Evolutionary conservation across 2,797 vertebrate genomes (phyloP).

Genomic region (Octomys mimax): DNA sequence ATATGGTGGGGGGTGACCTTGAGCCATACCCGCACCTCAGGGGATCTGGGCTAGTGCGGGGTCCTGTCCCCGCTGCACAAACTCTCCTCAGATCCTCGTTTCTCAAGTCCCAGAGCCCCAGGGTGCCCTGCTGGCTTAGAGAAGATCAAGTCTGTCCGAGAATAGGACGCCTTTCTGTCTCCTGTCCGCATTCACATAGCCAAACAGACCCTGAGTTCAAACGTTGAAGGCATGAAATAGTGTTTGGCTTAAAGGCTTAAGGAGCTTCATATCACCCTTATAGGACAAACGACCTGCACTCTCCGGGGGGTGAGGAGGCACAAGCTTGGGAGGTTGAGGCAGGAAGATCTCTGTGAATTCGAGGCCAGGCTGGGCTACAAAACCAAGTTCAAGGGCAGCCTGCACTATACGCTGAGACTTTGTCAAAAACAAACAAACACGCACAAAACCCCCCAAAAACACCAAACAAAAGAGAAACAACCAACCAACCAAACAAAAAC

Average conservation of each 20-base stretch:
- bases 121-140: rapidly evolving
- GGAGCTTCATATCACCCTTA: background rate
- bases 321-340: background rate
- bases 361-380: background rate
- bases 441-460: too few relatives aligned
- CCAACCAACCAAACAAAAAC: too few relatives aligned
- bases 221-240: background rate
- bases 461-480: too few relatives aligned
- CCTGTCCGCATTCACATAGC: background rate
- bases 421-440: background rate
- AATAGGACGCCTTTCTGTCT: background rate
- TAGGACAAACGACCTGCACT: background rate
- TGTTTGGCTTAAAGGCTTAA: constrained; percentile 9
- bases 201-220: background rate
- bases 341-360: background rate
- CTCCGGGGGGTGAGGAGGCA: too few relatives aligned
- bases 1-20: background rate
- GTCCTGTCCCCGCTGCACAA: background rate
- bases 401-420: background rate
- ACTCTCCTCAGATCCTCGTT: background rate
- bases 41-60: background rate
- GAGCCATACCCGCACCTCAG: background rate
- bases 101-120: background rate
- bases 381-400: background rate
- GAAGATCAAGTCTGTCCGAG: background rate